Percentiles rank a stretch among this genome's conserved stretches.
Conservation (phyloP, 1,140 invertebrate genomes). For the Brachionus rubens region DNA sequence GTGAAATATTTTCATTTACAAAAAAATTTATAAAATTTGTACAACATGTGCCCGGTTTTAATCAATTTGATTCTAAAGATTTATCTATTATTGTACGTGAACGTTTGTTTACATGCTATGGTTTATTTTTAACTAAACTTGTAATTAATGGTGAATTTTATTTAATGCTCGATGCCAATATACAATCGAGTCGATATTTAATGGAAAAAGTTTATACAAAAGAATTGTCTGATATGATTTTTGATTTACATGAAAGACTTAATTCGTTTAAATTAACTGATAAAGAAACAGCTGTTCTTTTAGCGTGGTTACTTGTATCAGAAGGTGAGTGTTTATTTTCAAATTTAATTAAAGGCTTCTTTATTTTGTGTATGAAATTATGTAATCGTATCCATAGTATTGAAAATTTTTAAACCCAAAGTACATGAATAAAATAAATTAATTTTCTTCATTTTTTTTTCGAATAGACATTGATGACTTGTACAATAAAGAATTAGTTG, state of each 20-base stretch:
- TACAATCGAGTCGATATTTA: slow-evolving; percentile 27
- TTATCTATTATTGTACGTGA: background rate
- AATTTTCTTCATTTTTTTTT: background rate
- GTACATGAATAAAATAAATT: background rate
- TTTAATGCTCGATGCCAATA: slow-evolving; percentile 16
- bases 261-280: background rate
- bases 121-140: slow-evolving; percentile 26
- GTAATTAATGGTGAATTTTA: slow-evolving; percentile 39
- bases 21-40: slow-evolving; percentile 31
- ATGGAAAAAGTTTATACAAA: slow-evolving; percentile 18
- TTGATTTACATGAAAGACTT: slow-evolving; percentile 35
- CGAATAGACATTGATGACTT: background rate
- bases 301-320: slow-evolving; percentile 2
- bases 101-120: slow-evolving; percentile 8
- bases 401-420: too few species aligned
- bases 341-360: too few species aligned
- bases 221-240: slow-evolving; percentile 13
- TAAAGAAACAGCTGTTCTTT: slow-evolving; percentile 3
- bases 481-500: slow-evolving; percentile 21
- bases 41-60: slow-evolving; percentile 18
- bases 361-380: too few species aligned
- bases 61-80: slow-evolving; percentile 31
- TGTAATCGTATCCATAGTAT: too few species aligned
- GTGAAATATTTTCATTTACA: slow-evolving; percentile 7
- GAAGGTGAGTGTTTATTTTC: slow-evolving; percentile 5